Evolutionary conservation across 1,140 invertebrate genomes (phyloP).

Genomic region (Aphaenogaster floridana): DNA sequence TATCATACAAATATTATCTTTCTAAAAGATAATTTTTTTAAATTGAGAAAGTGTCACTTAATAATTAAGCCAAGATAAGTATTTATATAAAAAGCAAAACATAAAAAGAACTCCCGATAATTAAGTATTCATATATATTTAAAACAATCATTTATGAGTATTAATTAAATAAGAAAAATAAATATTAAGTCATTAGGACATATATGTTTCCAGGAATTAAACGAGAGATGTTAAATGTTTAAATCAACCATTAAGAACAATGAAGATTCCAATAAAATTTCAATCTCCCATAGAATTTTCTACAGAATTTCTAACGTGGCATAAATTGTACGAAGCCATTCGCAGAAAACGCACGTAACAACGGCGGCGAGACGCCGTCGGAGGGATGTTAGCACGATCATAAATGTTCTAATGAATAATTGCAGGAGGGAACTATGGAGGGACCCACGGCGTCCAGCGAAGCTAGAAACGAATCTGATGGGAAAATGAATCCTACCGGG

Average conservation of each 20-base stretch:
- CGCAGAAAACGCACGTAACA: background rate
- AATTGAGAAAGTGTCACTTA: background rate
- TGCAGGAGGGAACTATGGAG: background rate
- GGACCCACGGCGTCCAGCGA: background rate
- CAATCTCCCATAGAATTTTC: conserved; percentile 13
- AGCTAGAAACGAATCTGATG: conserved; percentile 16
- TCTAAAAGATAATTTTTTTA: background rate
- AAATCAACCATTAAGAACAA: conserved; percentile 2
- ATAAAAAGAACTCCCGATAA: too few relatives aligned
- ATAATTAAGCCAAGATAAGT: background rate
- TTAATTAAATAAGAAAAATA: conserved; percentile 13
- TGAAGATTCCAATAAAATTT: conserved; percentile 11
- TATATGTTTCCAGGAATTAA: background rate
- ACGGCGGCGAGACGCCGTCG: background rate
- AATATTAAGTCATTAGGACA: background rate
- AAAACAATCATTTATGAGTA: background rate
- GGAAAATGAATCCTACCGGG: conserved; percentile 37
- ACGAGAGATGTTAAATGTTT: background rate
- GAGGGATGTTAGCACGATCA: conserved; percentile 18
- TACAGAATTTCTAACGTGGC: conserved; percentile 12
- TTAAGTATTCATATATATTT: too few relatives aligned
- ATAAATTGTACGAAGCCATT: background rate
- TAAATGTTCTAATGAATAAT: conserved; percentile 38
- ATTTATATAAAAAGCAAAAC: background rate
- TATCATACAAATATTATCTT: conserved; percentile 18